Evolutionary conservation across 2,113 vertebrate genomes (phyloP).

Genomic region (Myrmecobius fasciatus): DNA sequence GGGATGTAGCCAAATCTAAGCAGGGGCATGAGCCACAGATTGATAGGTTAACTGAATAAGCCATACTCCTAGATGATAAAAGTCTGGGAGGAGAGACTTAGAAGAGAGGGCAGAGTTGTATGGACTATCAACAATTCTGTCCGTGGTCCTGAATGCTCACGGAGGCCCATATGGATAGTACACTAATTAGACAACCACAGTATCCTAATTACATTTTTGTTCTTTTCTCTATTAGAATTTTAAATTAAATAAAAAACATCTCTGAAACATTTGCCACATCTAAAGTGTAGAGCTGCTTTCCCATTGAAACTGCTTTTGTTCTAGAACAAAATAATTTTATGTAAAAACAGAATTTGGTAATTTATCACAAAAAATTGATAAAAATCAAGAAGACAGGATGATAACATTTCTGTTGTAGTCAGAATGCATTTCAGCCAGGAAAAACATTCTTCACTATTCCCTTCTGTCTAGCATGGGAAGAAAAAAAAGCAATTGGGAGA

Average conservation of each 20-base stretch:
- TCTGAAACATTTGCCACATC: background rate
- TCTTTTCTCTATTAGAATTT: background rate
- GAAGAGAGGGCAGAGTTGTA: background rate
- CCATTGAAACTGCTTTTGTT: background rate
- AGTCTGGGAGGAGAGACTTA: background rate
- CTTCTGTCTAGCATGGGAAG: background rate
- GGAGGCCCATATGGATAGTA: background rate
- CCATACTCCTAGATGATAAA: background rate
- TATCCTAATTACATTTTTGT: background rate
- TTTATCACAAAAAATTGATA: constrained; percentile 43
- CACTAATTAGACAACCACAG: background rate
- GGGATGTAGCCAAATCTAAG: background rate
- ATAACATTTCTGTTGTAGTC: constrained; percentile 25
- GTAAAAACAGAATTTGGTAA: constrained; percentile 21
- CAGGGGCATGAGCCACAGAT: background rate
- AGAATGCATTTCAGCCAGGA: constrained; percentile 1
- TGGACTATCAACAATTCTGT: background rate
- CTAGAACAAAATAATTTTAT: background rate
- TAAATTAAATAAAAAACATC: background rate
- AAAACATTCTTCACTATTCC: background rate
- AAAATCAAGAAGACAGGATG: constrained; percentile 5
- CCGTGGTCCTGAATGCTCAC: background rate
- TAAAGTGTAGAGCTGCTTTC: background rate
- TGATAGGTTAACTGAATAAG: background rate
- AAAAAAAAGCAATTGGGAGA: constrained; percentile 10